Evolutionary conservation across 2,888 invertebrate genomes (phyloP), one percentile per base, ranked within the genome.

Genomic region (Cephus rjabovi): DNA sequence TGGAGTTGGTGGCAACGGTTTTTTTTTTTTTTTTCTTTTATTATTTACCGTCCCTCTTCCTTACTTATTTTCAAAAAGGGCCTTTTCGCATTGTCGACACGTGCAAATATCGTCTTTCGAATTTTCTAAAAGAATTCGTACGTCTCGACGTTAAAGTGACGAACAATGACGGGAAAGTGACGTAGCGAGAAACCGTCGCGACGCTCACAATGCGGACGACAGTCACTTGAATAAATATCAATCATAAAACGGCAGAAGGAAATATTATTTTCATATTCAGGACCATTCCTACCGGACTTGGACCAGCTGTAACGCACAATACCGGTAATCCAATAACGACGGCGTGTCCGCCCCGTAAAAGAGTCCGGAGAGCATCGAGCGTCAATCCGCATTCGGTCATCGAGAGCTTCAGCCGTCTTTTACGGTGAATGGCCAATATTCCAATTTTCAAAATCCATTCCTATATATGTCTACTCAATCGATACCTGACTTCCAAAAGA

Each of bases 221-320:
- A 85, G 87, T 86, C 89, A 87, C 88, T 90, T 87, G 90, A 90
- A 90, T 89, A 90, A 90, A 90, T 90, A 90, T 90, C 90, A 89
- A 90, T 90, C 90, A 90, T 90, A 88, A 83, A 84, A 82, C 75
- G 82, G 79, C 83, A 81, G 79, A 87, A 84, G 87, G 86, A 90
- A 90, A 90, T 90, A 90, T 90, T 90, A 90, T 90, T 90, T 90
- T 90, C 90, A 90, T 90, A 90, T 90, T 87, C 86, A 83, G 80
- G 81, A 81, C 76, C 79, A 84, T 79, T 79, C 81, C 81, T 79
- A 81, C 83, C 77, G 78, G 77, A 40, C 40, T 40, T 15, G 40
- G 40, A 40, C 40, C 86, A 86, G 86, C 86, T 87, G 87, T 77
- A 81, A 81, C 35, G 30, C 69, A 77, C 85, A 86, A 84, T 85